Evolutionary conservation across 2,797 vertebrate species (phyloP), one percentile per base, ranked within the genome.

Genomic region (Pagetopsis macropterus): DNA sequence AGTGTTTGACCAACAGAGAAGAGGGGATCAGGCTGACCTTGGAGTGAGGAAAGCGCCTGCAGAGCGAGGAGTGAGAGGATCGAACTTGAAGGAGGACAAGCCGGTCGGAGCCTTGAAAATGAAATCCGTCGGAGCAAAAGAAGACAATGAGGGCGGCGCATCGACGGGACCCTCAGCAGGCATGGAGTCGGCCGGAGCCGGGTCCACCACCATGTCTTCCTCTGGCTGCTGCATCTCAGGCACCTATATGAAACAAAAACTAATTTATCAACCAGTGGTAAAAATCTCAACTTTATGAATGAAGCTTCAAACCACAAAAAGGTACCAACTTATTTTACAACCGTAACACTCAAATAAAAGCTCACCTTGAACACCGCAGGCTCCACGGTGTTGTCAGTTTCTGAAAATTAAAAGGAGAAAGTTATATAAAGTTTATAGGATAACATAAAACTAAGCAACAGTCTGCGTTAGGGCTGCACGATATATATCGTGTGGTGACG

Each of bases 81-180:
- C 90, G 13, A 96, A 94, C 84, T 91, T 93, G 64, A 96, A 96
- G 33, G 85, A 74, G 0, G 87, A 86, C 65, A 98, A 84, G 21
- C 96, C 96, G 31, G 40, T 78, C 1, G 96, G 90, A 3, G 97
- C 94, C 72, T 96, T 94, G 87, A 99, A 99, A 23, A 95, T 58
- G 55, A 98, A 99, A 79, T 95, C 96, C 1, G 93, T 48, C 8
- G 97, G 98, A 3, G 98, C 98, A 73, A 99, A 99, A 8, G 97
- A 98, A 0, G 80, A 27, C 5, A 45, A 14, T n/a, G 64, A 96
- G 0, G 82, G 43, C 10, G 69, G 27, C 1, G 23, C 11, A 1
- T 43, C 4, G 2, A 56, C 63, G 3, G 81, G 40, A n/a, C 64
- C 74, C 44, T 8, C 58, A 16, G 56, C 9, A n/a, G 70, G 59